Percentiles rank a stretch among this genome's conserved stretches.
Evolutionary conservation across 2,888 invertebrate genomes (phyloP).

Genomic region (Oasisia sp.): DNA sequence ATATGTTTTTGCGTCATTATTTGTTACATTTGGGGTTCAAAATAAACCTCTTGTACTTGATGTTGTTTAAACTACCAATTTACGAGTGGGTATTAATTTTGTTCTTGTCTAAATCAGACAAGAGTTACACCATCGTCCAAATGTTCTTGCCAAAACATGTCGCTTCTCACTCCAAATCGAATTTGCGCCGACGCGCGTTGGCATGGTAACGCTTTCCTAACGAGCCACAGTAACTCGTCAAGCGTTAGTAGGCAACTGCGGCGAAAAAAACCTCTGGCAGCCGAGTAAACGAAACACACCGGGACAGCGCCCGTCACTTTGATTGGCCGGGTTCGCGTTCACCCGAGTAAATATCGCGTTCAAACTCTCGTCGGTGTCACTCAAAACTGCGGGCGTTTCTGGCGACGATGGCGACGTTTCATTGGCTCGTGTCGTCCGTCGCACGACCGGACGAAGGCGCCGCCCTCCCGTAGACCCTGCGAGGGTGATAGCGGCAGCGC

Average conservation of each 20-base stretch:
- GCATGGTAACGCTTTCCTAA: background rate
- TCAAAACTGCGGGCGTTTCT: conserved; percentile 13
- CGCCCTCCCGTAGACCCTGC: background rate
- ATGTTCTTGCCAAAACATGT: background rate
- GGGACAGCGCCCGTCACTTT: background rate
- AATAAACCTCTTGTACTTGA: too few species aligned
- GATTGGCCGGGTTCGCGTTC: conserved; percentile 2
- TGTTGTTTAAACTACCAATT: too few species aligned
- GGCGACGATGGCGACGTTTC: background rate
- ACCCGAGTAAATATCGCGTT: conserved; percentile 1
- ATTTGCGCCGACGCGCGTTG: background rate
- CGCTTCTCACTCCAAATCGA: background rate
- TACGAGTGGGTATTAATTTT: too few species aligned
- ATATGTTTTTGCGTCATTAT: too few species aligned
- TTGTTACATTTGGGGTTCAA: too few species aligned
- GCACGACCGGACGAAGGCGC: background rate
- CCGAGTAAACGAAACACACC: background rate
- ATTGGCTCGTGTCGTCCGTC: background rate
- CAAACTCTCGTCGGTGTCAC: background rate
- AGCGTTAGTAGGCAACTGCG: background rate
- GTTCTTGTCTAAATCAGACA: too few species aligned
- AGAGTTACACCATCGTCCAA: background rate
- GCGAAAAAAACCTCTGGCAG: background rate
- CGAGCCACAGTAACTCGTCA: background rate
- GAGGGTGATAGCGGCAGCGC: background rate